Conservation (phyloP, 1,140 invertebrate genomes). For the Whitmania pigra region DNA sequence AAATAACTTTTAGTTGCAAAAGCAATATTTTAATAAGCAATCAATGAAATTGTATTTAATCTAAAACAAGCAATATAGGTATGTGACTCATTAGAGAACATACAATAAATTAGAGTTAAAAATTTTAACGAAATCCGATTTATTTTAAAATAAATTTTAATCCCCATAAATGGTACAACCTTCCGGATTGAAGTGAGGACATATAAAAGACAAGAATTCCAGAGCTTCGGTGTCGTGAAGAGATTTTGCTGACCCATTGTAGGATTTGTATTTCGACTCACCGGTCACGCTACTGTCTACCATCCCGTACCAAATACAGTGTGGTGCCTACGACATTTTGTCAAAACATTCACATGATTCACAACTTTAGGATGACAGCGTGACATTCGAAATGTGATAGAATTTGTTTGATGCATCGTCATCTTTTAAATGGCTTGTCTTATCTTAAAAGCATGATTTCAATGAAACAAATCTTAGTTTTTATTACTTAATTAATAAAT, state of each 20-base stretch:
- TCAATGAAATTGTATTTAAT: not conserved
- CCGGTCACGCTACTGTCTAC: constrained; percentile 11
- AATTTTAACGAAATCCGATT: too few relatives aligned
- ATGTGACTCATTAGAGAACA: not conserved
- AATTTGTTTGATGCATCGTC: too few relatives aligned
- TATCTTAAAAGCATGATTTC: too few relatives aligned
- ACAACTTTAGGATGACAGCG: too few relatives aligned
- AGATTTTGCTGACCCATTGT: constrained; percentile 56
- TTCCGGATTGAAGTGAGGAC: constrained; percentile 51
- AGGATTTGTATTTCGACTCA: constrained; percentile 57
- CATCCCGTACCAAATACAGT: constrained; percentile 63
- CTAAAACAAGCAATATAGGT: not conserved
- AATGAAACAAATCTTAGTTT: too few relatives aligned
- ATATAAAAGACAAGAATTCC: constrained; percentile 52
- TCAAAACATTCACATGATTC: not conserved
- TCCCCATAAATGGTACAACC: constrained; percentile 11
- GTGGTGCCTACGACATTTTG: constrained; percentile 38
- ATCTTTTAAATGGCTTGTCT: too few relatives aligned
- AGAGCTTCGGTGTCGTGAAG: constrained; percentile 41
- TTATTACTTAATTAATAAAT: too few relatives aligned
- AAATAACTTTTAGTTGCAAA: not conserved
- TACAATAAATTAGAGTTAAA: not conserved
- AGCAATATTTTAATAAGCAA: too few relatives aligned
- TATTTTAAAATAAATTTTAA: constrained; percentile 22
- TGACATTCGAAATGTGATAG: too few relatives aligned